Base-by-base conservation (phyloP, 2,113 vertebrate genomes). In the Solenodon paradoxus region DNA sequence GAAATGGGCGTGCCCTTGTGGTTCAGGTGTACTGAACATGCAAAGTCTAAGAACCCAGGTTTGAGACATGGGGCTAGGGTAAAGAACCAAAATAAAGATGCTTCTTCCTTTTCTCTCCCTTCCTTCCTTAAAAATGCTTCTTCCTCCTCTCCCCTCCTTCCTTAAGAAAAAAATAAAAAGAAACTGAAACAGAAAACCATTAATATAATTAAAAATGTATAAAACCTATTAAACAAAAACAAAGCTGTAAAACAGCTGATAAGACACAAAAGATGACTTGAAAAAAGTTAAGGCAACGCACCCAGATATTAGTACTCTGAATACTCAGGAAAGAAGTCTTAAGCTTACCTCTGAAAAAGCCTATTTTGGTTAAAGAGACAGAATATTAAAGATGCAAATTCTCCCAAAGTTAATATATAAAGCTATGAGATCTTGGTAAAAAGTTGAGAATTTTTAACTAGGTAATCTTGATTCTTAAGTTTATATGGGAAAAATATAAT, bases 201-300 rank as follows among this genome's bases (percentile, higher is more conserved):
- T 16, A 64, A 47, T 38, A 77, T 51, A 77, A 61, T 19, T 55
- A 87, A 22, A 16, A 9, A 2, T 68, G 42, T 61, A 71, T 61
- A 72, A 92, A 61, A 85, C 49, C 32, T 74, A 79, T 30, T n/a
- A 66, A 82, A 85, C 40, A 96, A 87, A 49, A 94, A 63, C 78
- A 94, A 78, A 95, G 28, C 20, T 78, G 30, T 45, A 66, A 88
- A 88, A 61, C 15, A 84, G 66, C 38, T 53, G 20, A 68, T n/a
- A 24, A 69, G 26, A 64, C 11, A 66, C 6, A 63, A 26, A 92
- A 71, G 11, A 64, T 35, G 20, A 74, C 17, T 5, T 42, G 19
- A 40, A 35, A 88, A 79, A 87, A n/a, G 59, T 66, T 57, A 87
- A 96, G 61, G 83, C 22, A 75, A 61, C 45, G 20, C 28, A 86